These are phyloP conservation scores for Acropternis orthonyx DNA, from an alignment of 2,797 vertebrate species.

Conservation along the genomic window DNA sequence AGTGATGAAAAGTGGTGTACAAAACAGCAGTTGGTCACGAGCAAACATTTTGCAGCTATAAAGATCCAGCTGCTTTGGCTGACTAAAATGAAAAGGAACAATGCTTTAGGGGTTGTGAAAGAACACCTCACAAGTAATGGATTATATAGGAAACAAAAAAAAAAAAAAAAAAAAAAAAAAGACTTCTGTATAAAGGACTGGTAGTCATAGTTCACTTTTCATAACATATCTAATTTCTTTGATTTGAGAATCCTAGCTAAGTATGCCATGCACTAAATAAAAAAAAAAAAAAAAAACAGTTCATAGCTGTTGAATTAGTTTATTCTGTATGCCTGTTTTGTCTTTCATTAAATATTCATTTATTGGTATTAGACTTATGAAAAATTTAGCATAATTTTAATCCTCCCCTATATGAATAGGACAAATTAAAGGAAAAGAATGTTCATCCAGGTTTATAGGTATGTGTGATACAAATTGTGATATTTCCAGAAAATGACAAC, in stretches of 20 bases:
- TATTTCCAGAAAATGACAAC: slow-evolving; percentile 9
- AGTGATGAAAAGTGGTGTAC: not conserved
- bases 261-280: not conserved
- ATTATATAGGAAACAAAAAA: not conserved
- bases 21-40: slow-evolving; percentile 38
- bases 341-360: slow-evolving; percentile 62
- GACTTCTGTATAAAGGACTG: not conserved
- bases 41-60: slow-evolving; percentile 46
- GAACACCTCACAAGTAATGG: not conserved
- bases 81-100: slow-evolving; percentile 42
- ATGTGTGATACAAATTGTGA: not conserved
- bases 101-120: slow-evolving; percentile 21
- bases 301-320: slow-evolving; percentile 32
- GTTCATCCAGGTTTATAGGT: not conserved
- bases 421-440: slow-evolving; percentile 31
- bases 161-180: not conserved
- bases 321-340: slow-evolving; percentile 16
- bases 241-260: not conserved
- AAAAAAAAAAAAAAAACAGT: slow-evolving; percentile 18
- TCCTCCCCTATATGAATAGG: not conserved
- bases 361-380: slow-evolving; percentile 61
- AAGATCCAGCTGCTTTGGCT: slow-evolving; percentile 55
- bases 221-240: not conserved
- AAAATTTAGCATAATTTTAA: slow-evolving; percentile 55
- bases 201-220: not conserved